Conservation (phyloP, 1,140 invertebrate species). For the Drosophila sp. region DNA sequence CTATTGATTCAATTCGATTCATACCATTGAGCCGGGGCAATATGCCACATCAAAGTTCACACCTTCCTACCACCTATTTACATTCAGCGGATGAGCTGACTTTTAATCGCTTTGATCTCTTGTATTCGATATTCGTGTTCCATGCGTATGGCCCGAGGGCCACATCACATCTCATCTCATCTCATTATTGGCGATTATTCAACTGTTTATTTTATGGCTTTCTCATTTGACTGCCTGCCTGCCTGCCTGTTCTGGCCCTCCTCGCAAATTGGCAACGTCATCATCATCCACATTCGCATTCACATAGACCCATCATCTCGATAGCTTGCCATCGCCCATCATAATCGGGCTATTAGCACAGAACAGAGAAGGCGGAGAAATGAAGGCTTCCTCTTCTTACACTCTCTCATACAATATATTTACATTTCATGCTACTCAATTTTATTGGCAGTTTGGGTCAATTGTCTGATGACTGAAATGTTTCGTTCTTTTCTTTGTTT, state of each 20-base stretch:
- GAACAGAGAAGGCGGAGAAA: constrained; percentile 27
- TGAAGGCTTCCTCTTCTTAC: constrained; percentile 44
- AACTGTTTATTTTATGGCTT: constrained; percentile 80
- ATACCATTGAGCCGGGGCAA: constrained; percentile 42
- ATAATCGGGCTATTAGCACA: constrained; percentile 71
- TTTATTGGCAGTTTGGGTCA: constrained; percentile 81
- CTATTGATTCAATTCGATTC: constrained; percentile 3
- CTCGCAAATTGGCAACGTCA: constrained; percentile 73
- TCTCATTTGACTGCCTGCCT: constrained; percentile 59
- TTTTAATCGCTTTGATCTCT: constrained; percentile 66
- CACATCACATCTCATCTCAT: constrained; percentile 34
- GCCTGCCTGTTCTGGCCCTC: constrained; percentile 22
- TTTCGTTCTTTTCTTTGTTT: constrained; percentile 43
- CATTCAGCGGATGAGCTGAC: constrained; percentile 32
- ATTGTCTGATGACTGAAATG: constrained; percentile 66
- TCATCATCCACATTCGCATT: constrained; percentile 5
- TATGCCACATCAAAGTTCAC: constrained; percentile 65
- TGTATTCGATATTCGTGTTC: constrained; percentile 74
- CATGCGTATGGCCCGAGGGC: constrained; percentile 50
- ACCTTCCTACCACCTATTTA: constrained; percentile 47
- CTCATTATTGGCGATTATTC: constrained; percentile 74
- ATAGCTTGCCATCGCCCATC: constrained; percentile 37
- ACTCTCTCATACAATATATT: constrained; percentile 39
- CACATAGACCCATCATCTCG: neutral
- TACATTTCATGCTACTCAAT: constrained; percentile 76